These are phyloP conservation scores for Aphidius colemani DNA, from an alignment of 2,888 invertebrate genomes.

Conservation along the genomic window DNA sequence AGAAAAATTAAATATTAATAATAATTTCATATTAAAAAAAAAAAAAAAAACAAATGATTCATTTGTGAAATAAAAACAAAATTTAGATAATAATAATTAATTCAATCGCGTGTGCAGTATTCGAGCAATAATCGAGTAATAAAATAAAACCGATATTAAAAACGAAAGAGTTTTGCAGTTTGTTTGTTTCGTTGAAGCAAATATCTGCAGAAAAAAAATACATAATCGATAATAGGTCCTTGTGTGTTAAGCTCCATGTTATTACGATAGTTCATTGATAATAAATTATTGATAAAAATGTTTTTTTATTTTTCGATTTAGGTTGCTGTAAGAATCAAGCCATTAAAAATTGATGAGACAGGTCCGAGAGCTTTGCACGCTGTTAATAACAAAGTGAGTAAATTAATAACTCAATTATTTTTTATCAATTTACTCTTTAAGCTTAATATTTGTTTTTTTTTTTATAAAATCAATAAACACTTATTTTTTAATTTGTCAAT, in stretches of 20 bases:
- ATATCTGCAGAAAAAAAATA: constrained; percentile 20
- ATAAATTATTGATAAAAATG: not conserved
- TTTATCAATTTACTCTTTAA: no score
- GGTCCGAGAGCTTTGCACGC: constrained; percentile 73
- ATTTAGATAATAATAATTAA: no score
- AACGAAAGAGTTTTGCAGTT: not conserved
- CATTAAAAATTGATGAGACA: constrained; percentile 76
- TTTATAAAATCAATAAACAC: no score
- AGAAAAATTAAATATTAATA: no score
- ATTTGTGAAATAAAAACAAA: no score
- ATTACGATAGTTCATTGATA: constrained; percentile 19
- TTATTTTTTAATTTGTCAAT: no score
- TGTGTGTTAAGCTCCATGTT: constrained; percentile 34
- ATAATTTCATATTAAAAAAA: no score
- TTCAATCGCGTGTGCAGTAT: not conserved
- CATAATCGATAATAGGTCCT: constrained; percentile 38
- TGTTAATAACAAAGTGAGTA: constrained; percentile 75
- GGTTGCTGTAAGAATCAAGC: constrained; percentile 91
- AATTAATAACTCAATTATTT: no score
- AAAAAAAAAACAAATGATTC: no score
- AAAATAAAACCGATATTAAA: not conserved
- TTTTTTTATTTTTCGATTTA: constrained; percentile 46
- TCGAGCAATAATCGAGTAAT: not conserved
- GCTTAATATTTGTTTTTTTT: no score
- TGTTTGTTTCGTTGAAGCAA: constrained; percentile 6